Conservation (phyloP, 1,140 invertebrate species). For the Hesperophylax magnus region DNA sequence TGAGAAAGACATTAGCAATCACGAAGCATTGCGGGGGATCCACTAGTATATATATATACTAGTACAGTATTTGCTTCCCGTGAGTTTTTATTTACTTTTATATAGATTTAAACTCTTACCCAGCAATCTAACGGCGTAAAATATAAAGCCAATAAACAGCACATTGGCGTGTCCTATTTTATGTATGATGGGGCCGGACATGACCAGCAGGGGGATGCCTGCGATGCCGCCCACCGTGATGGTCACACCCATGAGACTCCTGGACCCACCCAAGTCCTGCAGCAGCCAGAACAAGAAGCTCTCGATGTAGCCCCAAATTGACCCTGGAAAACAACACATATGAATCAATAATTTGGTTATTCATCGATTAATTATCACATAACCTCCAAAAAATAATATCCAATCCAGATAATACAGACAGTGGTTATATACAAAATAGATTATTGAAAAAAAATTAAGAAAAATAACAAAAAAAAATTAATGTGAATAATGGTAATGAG, state of each 20-base stretch:
- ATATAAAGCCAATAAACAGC: constrained; percentile 84
- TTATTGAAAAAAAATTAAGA: too few species aligned
- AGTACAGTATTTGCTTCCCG: too few species aligned
- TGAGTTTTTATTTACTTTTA: too few species aligned
- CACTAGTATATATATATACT: too few species aligned
- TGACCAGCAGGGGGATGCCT: constrained; percentile 82
- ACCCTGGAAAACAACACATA: constrained; percentile 71
- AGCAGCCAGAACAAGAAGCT: constrained; percentile 91
- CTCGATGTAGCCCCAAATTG: constrained; percentile 88
- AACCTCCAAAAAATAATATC: too few species aligned
- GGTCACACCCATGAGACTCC: constrained; percentile 87
- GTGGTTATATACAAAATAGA: too few species aligned
- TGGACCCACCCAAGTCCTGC: constrained; percentile 83
- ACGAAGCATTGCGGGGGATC: too few species aligned
- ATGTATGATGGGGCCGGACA: constrained; percentile 85
- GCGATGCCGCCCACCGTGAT: constrained; percentile 84
- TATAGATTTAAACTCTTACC: constrained; percentile 66
- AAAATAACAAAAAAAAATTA: too few species aligned
- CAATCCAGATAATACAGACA: too few species aligned
- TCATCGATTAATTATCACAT: too few species aligned
- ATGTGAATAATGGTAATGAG: too few species aligned
- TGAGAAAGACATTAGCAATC: too few species aligned
- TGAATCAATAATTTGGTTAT: not conserved
- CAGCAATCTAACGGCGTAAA: constrained; percentile 81
- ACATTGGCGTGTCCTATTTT: constrained; percentile 86